These are phyloP conservation scores for Nerophis ophidion DNA, from an alignment of 2,113 vertebrate species.

Conservation along the genomic window DNA sequence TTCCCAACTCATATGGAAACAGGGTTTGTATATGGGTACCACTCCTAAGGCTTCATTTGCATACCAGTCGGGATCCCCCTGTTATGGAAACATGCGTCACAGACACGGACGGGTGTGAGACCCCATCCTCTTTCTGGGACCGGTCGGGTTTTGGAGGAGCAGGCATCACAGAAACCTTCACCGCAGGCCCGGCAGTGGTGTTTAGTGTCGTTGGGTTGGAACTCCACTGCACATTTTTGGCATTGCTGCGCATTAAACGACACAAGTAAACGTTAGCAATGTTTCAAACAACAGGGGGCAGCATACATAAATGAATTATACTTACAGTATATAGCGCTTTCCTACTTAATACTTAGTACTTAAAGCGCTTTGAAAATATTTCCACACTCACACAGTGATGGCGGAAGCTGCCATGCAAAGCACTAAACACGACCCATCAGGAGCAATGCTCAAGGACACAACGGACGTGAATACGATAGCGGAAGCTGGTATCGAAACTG, in stretches of 20 bases:
- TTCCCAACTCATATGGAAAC: no score
- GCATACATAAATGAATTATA: no score
- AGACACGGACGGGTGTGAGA: slow-evolving; percentile 86
- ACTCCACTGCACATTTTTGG: slow-evolving; percentile 81
- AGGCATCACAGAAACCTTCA: slow-evolving; percentile 92
- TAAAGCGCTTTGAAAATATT: no score
- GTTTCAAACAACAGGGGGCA: not conserved
- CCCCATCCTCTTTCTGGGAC: slow-evolving; percentile 97
- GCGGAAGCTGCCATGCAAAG: no score
- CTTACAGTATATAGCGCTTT: no score
- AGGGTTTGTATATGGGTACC: not conserved
- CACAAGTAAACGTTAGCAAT: not conserved
- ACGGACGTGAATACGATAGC: no score
- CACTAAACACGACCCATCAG: no score
- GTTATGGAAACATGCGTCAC: slow-evolving; percentile 87
- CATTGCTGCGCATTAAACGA: slow-evolving; percentile 73
- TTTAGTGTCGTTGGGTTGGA: slow-evolving; percentile 91
- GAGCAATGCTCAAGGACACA: no score
- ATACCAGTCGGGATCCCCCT: slow-evolving; percentile 81
- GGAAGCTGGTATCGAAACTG: no score
- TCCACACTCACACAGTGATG: no score
- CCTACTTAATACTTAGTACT: no score
- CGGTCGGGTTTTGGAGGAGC: slow-evolving; percentile 87
- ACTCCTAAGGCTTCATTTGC: not conserved
- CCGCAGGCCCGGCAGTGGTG: slow-evolving; percentile 97